These are phyloP conservation scores for Glaucomys volans DNA, from an alignment of 2,113 vertebrate species.

Conservation along the genomic window DNA sequence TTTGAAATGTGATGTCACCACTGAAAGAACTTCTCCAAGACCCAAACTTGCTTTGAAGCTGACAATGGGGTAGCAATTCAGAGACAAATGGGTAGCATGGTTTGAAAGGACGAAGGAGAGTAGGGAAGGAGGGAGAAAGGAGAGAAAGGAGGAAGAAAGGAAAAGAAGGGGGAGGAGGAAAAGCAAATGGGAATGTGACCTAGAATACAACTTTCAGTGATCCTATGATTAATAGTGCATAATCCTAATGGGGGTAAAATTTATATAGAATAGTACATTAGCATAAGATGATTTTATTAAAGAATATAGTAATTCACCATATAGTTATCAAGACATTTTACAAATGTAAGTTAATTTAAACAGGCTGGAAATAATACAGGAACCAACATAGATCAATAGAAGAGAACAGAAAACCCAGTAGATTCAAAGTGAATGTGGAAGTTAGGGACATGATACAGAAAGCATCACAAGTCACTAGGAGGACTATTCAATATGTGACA, in stretches of 20 bases:
- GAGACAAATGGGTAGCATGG: neutral
- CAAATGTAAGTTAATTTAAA: neutral
- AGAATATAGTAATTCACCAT: neutral
- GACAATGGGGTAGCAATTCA: neutral
- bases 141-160: too few species aligned
- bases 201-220: neutral
- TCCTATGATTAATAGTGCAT: neutral
- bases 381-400: neutral
- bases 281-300: constrained; percentile 21
- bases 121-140: accelerated
- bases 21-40: neutral
- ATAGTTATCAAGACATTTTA: neutral
- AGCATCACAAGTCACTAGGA: neutral
- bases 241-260: neutral
- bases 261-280: neutral
- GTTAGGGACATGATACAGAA: neutral
- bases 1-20: neutral
- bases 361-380: neutral
- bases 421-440: neutral
- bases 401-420: neutral
- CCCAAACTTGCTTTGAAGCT: neutral
- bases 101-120: neutral
- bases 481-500: neutral
- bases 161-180: too few species aligned
- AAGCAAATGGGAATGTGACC: neutral